These are phyloP conservation scores for Saturnia pavonia DNA, from an alignment of 2,888 invertebrate genomes.

Conservation along the genomic window DNA sequence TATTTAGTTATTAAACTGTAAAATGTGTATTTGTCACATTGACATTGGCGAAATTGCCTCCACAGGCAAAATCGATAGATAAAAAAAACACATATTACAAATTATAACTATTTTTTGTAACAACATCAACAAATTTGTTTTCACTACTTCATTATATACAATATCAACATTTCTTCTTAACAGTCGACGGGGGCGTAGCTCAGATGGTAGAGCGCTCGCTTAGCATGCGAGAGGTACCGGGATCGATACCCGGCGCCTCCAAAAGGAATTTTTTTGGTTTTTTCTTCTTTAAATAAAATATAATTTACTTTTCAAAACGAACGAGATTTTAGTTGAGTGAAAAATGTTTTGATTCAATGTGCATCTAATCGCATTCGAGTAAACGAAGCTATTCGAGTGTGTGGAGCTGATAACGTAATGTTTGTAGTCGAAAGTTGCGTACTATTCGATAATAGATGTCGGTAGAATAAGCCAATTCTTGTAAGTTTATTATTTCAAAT, in stretches of 20 bases:
- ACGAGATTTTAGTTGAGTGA: neutral
- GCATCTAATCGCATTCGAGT: neutral
- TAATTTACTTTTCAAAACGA: neutral
- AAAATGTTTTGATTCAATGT: neutral
- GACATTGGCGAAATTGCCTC: too few species aligned
- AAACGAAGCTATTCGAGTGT: neutral
- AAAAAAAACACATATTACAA: too few species aligned
- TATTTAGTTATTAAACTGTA: too few species aligned
- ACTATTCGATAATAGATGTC: constrained; percentile 3
- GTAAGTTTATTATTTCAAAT: too few species aligned
- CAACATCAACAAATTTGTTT: too few species aligned
- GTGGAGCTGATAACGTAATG: neutral
- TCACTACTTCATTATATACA: neutral
- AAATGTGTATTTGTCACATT: too few species aligned
- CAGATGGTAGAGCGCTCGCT: constrained; percentile 83
- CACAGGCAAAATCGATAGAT: too few species aligned
- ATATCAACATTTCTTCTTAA: neutral
- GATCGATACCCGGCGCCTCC: constrained; percentile 83
- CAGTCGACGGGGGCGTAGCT: constrained; percentile 73
- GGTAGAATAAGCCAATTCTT: neutral
- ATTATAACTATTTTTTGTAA: too few species aligned
- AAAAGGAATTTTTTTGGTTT: constrained; percentile 28
- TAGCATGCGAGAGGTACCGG: constrained; percentile 82
- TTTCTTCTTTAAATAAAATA: neutral
- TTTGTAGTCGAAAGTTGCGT: neutral